Conservation (phyloP, 2,888 invertebrate genomes). For the Strigamia transsilvanica region DNA sequence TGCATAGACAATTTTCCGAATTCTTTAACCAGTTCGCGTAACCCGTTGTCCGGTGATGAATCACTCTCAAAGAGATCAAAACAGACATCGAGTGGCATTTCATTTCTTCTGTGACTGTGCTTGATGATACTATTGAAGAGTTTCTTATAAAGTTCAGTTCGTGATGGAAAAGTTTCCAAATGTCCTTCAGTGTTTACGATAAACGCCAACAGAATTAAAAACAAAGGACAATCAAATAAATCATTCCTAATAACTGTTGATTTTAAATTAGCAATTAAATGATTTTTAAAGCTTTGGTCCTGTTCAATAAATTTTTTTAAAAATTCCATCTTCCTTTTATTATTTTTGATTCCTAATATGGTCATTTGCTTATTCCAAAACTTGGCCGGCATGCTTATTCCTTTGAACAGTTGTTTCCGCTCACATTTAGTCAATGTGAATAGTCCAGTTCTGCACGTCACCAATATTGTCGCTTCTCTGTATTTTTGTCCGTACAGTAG, state of each 20-base stretch:
- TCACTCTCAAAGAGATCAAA: not conserved
- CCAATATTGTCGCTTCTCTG: not conserved
- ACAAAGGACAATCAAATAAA: not conserved
- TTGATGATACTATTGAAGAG: slow-evolving; percentile 9
- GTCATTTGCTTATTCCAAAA: not conserved
- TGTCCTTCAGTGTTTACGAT: not conserved
- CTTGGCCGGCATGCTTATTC: no score
- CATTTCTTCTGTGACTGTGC: not conserved
- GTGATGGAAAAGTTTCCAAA: not conserved
- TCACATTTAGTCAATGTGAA: not conserved
- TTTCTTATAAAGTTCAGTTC: not conserved
- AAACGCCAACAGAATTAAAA: slow-evolving; percentile 27
- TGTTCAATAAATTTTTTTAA: not conserved
- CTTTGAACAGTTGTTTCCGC: not conserved
- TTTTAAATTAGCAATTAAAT: not conserved
- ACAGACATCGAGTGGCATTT: not conserved
- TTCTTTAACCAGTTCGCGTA: not conserved
- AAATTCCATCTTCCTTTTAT: not conserved
- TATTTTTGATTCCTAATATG: not conserved
- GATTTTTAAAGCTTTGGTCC: not conserved
- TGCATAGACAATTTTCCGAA: not conserved
- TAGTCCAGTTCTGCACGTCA: not conserved
- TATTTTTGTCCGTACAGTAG: not conserved
- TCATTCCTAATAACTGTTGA: not conserved
- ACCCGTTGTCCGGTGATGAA: no score